phyloP scores from a whole-genome alignment of 2,797 vertebrate genomes.

The Enteromius unitaeniatus region DNA sequence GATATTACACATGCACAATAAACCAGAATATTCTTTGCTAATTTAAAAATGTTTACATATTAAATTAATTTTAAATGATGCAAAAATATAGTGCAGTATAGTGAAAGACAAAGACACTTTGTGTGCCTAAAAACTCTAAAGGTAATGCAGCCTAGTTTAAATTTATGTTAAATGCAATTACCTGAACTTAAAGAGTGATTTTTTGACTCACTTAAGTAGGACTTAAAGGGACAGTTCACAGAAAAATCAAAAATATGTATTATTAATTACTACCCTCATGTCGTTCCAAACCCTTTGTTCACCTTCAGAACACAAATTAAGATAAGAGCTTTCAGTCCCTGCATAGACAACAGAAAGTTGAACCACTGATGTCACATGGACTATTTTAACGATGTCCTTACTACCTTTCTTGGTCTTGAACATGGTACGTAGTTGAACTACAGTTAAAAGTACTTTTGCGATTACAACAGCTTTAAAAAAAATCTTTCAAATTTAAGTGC shows the following conservation, averaged over 20 bases:
- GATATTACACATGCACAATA: background rate
- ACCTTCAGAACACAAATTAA: background rate
- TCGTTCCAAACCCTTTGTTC: background rate
- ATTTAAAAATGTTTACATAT: background rate
- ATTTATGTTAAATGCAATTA: too few relatives aligned
- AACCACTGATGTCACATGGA: background rate
- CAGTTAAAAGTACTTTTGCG: too few relatives aligned
- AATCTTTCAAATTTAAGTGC: background rate
- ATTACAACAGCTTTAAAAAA: too few relatives aligned
- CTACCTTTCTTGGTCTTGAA: background rate
- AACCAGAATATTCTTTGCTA: background rate
- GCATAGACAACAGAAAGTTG: background rate
- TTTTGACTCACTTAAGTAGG: too few relatives aligned
- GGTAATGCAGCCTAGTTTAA: too few relatives aligned
- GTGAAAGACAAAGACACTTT: background rate
- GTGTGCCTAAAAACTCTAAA: too few relatives aligned
- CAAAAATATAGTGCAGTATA: background rate
- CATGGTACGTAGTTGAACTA: background rate
- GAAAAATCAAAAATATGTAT: background rate
- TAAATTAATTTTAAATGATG: background rate
- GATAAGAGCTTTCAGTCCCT: background rate
- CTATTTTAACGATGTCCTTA: background rate
- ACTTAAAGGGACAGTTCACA: too few relatives aligned
- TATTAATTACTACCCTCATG: background rate
- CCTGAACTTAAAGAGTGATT: too few relatives aligned